These are phyloP conservation scores for Theristicus caerulescens DNA, from an alignment of 2,113 vertebrate species.

Conservation along the genomic window DNA sequence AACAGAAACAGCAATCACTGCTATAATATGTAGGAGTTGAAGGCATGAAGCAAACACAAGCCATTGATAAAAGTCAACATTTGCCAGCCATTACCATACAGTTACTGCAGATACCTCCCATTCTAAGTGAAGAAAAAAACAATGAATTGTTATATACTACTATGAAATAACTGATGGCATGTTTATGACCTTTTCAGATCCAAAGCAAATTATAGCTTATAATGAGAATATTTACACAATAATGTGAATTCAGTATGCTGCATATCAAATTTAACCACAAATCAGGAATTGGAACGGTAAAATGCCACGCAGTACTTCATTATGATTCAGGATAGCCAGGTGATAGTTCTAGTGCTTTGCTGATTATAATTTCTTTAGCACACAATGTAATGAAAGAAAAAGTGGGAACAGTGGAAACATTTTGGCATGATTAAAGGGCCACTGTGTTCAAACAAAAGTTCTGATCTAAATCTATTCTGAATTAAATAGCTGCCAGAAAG, in stretches of 20 bases:
- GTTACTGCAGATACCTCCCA: conserved; percentile 26
- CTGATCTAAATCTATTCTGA: conserved; percentile 81
- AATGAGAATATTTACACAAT: conserved; percentile 69
- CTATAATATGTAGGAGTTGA: conserved; percentile 46
- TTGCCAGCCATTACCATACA: conserved; percentile 48
- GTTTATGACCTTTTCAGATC: conserved; percentile 67
- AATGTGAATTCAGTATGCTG: conserved; percentile 57
- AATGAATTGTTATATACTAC: neutral
- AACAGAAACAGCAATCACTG: conserved; percentile 56
- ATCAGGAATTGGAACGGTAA: conserved; percentile 32
- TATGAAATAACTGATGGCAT: conserved; percentile 55
- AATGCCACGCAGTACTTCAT: conserved; percentile 59
- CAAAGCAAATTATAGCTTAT: conserved; percentile 64
- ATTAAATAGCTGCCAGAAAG: conserved; percentile 63
- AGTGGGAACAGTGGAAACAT: conserved; percentile 76
- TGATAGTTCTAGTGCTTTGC: conserved; percentile 71
- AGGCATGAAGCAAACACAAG: conserved; percentile 31
- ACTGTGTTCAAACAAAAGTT: conserved; percentile 89
- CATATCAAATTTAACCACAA: conserved; percentile 64
- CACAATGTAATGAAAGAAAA: conserved; percentile 79
- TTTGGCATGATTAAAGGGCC: conserved; percentile 90
- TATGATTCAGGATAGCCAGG: conserved; percentile 65
- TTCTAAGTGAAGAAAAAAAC: neutral
- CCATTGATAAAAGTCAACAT: conserved; percentile 65
- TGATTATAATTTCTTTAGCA: conserved; percentile 80